Conservation (phyloP, 1,140 invertebrate genomes). For the Drosophila sucinea region DNA sequence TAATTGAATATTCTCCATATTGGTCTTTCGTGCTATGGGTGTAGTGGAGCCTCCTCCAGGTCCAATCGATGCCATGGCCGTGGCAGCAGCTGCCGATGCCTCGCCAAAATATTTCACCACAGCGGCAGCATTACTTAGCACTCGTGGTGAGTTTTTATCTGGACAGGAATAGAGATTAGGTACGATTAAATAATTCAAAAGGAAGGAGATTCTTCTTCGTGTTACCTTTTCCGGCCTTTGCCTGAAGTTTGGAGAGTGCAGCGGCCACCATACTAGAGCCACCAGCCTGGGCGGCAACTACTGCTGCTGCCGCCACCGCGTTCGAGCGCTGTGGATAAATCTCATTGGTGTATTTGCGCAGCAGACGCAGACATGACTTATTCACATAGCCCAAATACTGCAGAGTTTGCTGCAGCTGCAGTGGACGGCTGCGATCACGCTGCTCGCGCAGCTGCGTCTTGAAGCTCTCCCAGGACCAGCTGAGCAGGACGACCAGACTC, state of each 20-base stretch:
- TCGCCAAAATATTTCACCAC: constrained; percentile 55
- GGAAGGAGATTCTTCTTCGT: background rate
- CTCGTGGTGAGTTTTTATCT: constrained; percentile 59
- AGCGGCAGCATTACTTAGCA: constrained; percentile 23
- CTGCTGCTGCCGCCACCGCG: constrained; percentile 10
- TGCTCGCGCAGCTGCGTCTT: constrained; percentile 87
- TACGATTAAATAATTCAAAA: background rate
- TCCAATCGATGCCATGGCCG: constrained; percentile 7
- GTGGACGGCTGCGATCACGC: constrained; percentile 83
- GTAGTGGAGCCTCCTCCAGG: constrained; percentile 18
- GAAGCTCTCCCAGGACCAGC: constrained; percentile 92
- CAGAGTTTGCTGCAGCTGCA: constrained; percentile 85
- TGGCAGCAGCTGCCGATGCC: constrained; percentile 16
- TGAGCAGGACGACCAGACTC: constrained; percentile 90
- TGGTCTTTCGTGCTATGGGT: constrained; percentile 84
- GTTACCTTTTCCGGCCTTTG: constrained; percentile 84
- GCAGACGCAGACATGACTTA: constrained; percentile 90
- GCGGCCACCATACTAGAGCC: constrained; percentile 82
- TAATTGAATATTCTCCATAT: constrained; percentile 89
- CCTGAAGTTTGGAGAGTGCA: constrained; percentile 85
- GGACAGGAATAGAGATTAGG: background rate
- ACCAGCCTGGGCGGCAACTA: constrained; percentile 12
- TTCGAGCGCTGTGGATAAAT: constrained; percentile 89
- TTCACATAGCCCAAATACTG: constrained; percentile 95
- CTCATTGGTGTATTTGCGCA: constrained; percentile 94